These are phyloP conservation scores for Callimorpha dominula DNA, from an alignment of 2,888 invertebrate genomes.

Conservation along the genomic window DNA sequence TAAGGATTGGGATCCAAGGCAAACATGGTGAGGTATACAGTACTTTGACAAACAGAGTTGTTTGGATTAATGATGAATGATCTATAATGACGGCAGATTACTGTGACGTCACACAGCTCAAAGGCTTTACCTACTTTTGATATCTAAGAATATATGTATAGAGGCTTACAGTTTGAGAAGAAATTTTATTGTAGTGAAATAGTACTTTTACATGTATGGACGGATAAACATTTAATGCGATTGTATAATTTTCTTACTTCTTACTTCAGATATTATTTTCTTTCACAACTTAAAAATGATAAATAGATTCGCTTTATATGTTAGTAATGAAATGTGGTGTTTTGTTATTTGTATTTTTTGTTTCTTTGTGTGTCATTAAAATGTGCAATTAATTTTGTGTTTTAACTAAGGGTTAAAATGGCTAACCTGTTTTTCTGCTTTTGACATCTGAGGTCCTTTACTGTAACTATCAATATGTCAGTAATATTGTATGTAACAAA, in stretches of 20 bases:
- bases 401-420: no score
- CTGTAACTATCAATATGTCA: not conserved
- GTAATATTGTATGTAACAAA: no score
- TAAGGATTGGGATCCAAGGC: conserved; percentile 25
- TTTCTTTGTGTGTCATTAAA: not conserved
- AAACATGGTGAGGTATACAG: conserved; percentile 28
- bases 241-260: not conserved
- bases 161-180: conserved; percentile 28
- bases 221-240: not conserved
- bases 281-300: no score
- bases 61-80: conserved; percentile 76
- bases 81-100: conserved; percentile 66
- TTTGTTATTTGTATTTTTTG: no score
- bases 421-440: not conserved
- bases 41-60: conserved; percentile 63
- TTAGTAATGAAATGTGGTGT: no score
- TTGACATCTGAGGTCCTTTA: not conserved
- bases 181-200: conserved; percentile 13
- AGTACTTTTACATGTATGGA: not conserved
- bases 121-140: conserved; percentile 61
- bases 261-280: no score
- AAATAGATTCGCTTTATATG: no score
- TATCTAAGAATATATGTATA: conserved; percentile 23
- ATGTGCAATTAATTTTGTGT: not conserved
- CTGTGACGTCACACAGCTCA: conserved; percentile 66